Base-by-base conservation (phyloP, 2,113 vertebrate genomes). In the Anser cygnoides region DNA sequence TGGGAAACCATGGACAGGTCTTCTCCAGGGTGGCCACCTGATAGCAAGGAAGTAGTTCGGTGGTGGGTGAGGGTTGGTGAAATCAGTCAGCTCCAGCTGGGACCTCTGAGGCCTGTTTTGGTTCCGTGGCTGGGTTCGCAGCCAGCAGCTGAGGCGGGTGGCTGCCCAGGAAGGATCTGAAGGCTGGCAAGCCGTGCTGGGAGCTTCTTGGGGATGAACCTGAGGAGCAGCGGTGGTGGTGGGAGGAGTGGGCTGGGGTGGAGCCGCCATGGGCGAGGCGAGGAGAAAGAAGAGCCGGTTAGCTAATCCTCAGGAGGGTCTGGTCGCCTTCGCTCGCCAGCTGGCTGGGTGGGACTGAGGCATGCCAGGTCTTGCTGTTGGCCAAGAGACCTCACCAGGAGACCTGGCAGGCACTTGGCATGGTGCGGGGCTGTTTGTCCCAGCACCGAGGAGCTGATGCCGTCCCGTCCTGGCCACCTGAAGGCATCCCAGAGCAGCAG, bases 271-370 rank as follows among this genome's bases (percentile, higher is more conserved):
- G 90, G 90, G 92, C 0, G 66, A 89, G 92, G 77, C 84, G 59
- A 55, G 59, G 90, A 85, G 82, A 89, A 92, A 87, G 68, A 91
- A 41, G 62, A 94, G 89, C n/a, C 1, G 10, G 79, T 95, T 94
- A 86, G 86, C 89, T 91, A 89, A 92, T 91, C 70, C 63, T 89
- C 91, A 87, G 91, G 55, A 96, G 84, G 95, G 81, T 95, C 96
- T 84, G 63, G 44, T 82, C 3, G 18, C 55, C 62, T 82, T 93
- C 1, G 0, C 58, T 74, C 6, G 13, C 62, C 58, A 70, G 62
- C 19, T 82, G 37, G 44, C 25, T 90, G 89, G 70, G 41, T 84
- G 73, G 58, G 35, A 90, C 81, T 76, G 84, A 87, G 44, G 81
- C 3, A 0, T 70, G 66, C 73, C 62, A 79, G 49, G 21, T 93